A percentile compares a stretch with the other conserved stretches of the same genome.
These are phyloP conservation scores for zebrafish (Danio rerio) DNA, from an alignment of 2,113 vertebrate species.

Conservation along the genomic window GRCz12tu NC_133196.1:46141001-46141500, in stretches of 20 bases:
- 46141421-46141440: constrained; percentile 1
- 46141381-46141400: background rate
- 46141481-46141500: background rate
- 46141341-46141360: background rate
- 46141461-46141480: background rate
- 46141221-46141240: constrained; percentile 5
- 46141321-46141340: constrained; percentile 19
- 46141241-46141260: constrained; percentile 24
- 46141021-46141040: constrained; percentile 12
- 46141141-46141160: background rate
- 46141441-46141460: background rate
- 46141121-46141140: constrained; percentile 1
- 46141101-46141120: background rate
- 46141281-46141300: constrained; percentile 22
- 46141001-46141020: background rate
- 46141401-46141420: constrained; percentile 1
- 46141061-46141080: background rate
- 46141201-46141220: background rate
- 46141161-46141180: constrained; percentile 16
- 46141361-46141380: background rate
- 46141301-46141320: constrained; percentile 16
- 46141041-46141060: background rate
- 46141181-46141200: background rate
- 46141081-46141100: background rate
- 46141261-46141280: constrained; percentile 1